Percentiles rank a stretch among this genome's conserved stretches.
phyloP scores from a whole-genome alignment of 2,888 invertebrate species.

The Bruchidius siliquastri region DNA sequence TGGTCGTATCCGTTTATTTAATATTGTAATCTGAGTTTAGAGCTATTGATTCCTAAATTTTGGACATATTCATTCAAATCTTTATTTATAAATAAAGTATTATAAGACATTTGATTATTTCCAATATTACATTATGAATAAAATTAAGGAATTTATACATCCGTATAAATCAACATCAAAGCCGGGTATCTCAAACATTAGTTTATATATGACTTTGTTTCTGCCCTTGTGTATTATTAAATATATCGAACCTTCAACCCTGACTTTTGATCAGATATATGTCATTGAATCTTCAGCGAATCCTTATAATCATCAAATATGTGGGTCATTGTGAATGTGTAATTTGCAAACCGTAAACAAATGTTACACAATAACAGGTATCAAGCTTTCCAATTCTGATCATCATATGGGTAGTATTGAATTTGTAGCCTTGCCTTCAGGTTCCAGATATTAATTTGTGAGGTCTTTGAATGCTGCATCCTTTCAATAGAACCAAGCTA shows the following conservation, averaged over 20 bases:
- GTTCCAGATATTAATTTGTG: background rate
- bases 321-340: background rate
- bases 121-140: too few relatives aligned
- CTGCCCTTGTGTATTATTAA: background rate
- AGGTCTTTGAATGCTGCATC: background rate
- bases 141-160: too few relatives aligned
- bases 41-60: too few relatives aligned
- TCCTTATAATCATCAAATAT: background rate
- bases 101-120: too few relatives aligned
- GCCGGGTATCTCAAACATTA: background rate
- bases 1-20: too few relatives aligned
- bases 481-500: background rate
- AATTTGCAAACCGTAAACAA: background rate
- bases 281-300: background rate
- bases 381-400: background rate
- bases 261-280: background rate
- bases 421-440: background rate
- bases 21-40: too few relatives aligned
- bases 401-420: background rate
- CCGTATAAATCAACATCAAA: too few relatives aligned
- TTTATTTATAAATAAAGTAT: too few relatives aligned
- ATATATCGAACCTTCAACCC: background rate
- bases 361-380: background rate
- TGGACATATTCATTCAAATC: too few relatives aligned
- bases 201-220: background rate